These are phyloP conservation scores for Enteromius anoplus DNA, from an alignment of 2,797 vertebrate genomes.

Conservation along the genomic window DNA sequence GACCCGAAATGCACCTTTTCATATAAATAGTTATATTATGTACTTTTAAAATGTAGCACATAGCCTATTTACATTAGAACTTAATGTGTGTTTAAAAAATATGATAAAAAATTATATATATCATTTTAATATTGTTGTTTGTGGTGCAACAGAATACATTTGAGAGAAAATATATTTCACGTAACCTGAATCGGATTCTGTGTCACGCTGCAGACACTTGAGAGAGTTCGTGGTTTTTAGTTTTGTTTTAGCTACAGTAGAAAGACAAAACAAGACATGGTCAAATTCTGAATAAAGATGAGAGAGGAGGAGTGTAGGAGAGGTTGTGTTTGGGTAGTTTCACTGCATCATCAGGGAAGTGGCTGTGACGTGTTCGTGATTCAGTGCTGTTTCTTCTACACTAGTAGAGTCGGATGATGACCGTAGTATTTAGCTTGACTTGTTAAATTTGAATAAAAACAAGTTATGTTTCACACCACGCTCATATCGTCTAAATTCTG, in stretches of 20 bases:
- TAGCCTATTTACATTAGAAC: background rate
- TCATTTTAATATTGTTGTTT: background rate
- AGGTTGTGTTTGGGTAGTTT: background rate
- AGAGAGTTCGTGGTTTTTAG: no score
- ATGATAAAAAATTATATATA: background rate
- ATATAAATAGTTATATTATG: background rate
- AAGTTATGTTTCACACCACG: background rate
- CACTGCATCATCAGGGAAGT: background rate
- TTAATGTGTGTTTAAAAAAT: background rate
- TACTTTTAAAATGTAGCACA: no score
- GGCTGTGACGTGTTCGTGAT: constrained; percentile 72
- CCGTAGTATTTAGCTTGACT: background rate
- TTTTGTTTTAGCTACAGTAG: background rate
- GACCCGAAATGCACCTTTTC: background rate
- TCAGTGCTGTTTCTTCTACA: background rate
- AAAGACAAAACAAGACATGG: background rate
- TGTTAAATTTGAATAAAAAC: background rate
- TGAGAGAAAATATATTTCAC: background rate
- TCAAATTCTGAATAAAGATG: background rate
- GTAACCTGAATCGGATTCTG: background rate
- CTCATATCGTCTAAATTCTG: background rate
- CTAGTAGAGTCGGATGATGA: background rate
- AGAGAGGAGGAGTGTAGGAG: background rate
- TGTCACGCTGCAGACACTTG: no score
- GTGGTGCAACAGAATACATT: no score